Conservation (phyloP, 2,797 vertebrate genomes). For the Tauraco hartlaubi region DNA sequence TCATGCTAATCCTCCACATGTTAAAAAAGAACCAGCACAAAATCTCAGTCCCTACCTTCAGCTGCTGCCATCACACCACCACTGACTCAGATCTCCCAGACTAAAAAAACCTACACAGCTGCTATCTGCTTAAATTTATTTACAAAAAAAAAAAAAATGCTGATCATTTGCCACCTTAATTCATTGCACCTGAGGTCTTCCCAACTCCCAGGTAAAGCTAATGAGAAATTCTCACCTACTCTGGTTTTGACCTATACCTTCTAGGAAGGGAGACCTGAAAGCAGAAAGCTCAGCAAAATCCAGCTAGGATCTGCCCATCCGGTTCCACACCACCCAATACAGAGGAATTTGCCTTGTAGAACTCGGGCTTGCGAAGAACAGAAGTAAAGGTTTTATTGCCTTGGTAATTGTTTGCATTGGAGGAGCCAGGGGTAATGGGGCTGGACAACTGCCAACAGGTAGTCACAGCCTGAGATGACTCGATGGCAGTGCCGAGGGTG, state of each 20-base stretch:
- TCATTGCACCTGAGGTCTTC: background rate
- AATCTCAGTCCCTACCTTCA: background rate
- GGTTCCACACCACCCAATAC: background rate
- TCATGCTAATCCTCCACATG: accelerated
- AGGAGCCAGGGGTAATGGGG: background rate
- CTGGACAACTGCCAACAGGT: background rate
- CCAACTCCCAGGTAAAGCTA: background rate
- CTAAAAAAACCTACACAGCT: background rate
- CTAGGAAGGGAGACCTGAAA: background rate
- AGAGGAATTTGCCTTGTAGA: background rate
- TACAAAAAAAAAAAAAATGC: background rate
- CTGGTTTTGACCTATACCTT: background rate
- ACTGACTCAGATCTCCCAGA: background rate
- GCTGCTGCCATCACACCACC: background rate
- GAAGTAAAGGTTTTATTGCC: background rate
- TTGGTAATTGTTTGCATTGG: background rate
- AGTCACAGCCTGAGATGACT: background rate
- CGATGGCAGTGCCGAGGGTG: background rate
- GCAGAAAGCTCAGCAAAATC: conserved; percentile 39
- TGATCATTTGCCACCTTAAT: background rate
- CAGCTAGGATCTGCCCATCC: conserved; percentile 10
- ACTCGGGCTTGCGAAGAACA: background rate
- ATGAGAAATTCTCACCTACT: background rate
- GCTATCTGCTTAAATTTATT: background rate
- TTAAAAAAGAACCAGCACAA: background rate